A percentile compares a stretch with the other conserved stretches of the same genome.
phyloP scores from a whole-genome alignment of 2,113 vertebrate genomes.

The Otis tarda region DNA sequence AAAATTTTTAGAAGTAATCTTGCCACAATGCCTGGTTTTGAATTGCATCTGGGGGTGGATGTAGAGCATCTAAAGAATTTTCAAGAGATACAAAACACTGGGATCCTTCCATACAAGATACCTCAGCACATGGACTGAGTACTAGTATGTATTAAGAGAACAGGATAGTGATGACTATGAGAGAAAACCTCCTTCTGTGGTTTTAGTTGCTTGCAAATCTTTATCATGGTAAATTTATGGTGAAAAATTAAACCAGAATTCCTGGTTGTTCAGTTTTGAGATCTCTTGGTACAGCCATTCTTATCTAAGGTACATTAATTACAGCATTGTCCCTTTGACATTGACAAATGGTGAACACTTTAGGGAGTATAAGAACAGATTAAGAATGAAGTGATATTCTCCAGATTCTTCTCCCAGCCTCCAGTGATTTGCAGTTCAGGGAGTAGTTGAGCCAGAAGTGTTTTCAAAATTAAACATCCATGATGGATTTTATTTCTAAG shows the following conservation, averaged over 20 bases:
- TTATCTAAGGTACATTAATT: not conserved
- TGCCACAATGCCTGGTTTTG: not conserved
- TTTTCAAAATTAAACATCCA: not conserved
- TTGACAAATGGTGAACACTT: not conserved
- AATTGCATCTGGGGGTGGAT: not conserved
- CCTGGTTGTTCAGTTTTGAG: not conserved
- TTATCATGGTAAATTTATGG: not conserved
- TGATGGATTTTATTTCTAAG: not conserved
- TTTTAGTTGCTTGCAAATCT: not conserved
- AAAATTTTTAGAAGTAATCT: rapidly evolving
- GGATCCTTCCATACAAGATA: not conserved
- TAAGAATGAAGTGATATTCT: not conserved
- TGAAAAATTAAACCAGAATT: not conserved
- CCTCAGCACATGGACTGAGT: not conserved
- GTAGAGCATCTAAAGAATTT: not conserved
- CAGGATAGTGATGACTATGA: not conserved
- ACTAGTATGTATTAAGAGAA: not conserved
- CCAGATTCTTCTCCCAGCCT: not conserved
- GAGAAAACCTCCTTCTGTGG: not conserved
- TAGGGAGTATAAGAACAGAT: not conserved
- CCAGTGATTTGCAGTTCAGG: not conserved
- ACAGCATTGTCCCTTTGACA: not conserved
- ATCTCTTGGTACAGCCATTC: not conserved
- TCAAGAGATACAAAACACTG: not conserved
- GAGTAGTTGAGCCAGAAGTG: not conserved